Base-by-base conservation (phyloP, 2,113 vertebrate species). In the Engraulis encrasicolus region DNA sequence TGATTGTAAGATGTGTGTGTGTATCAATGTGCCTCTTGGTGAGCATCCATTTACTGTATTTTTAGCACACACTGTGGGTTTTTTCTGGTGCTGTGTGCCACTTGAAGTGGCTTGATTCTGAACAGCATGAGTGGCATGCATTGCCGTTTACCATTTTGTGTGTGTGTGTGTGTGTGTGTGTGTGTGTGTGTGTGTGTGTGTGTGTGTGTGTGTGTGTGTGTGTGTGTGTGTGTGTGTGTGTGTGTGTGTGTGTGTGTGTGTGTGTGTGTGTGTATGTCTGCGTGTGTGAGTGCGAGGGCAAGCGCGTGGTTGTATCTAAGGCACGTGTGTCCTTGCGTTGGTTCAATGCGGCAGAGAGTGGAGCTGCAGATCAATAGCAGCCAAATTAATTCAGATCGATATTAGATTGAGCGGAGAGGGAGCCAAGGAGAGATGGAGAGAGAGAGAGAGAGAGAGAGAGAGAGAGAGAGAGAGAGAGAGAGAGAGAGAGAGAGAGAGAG, bases 331-430 rank as follows among this genome's bases (percentile, higher is more conserved):
- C 87, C 89, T 91, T 89, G 92, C 93, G 92, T 92, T 93, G 93
- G 93, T 86, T 92, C 92, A 90, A 92, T 94, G 94, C 93, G 90
- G 93, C 93, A 94, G 87, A 94, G 92, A 88, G 92, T 89, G 92
- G 93, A 93, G 91, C 90, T 90, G 89, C 84, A 81, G 92, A 94
- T 94, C 94, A 89, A 94, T 94, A 92, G 85, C 87, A 92, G 93
- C 93, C 92, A 93, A 95, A 94, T 93, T 86, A 94, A 95, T 95
- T 93, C 90, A 85, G 92, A 93, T 93, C 93, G 91, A 94, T 94
- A 92, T 86, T 81, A 89, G 92, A 90, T 89, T 85, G 82, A 87
- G 85, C 66, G 50, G 78, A 79, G 66, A n/a, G 88, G 61, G 84
- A 92, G 89, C 87, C 90, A 89, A 92, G 90, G 88, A 90, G 90